Conservation (phyloP, 2,797 vertebrate genomes). For the Peromyscus eremicus region DNA sequence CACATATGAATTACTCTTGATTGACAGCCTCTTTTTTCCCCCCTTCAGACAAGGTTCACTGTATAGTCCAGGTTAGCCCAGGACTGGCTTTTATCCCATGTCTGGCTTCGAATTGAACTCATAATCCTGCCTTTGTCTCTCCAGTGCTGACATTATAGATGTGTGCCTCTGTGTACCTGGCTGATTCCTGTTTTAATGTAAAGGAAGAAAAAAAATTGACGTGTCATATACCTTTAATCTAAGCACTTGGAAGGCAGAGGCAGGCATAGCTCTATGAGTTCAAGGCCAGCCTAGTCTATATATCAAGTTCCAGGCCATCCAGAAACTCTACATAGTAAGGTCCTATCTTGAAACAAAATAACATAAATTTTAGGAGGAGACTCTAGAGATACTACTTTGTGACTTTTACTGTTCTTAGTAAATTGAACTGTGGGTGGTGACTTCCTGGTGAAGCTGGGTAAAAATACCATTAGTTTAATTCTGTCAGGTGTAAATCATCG, state of each 20-base stretch:
- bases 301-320: background rate
- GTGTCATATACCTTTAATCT: background rate
- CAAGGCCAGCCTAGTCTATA: background rate
- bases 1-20: background rate
- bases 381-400: background rate
- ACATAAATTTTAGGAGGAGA: background rate
- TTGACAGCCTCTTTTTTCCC: background rate
- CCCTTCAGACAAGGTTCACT: background rate
- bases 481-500: slow-evolving; percentile 83
- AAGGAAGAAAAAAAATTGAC: background rate
- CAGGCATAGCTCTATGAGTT: background rate
- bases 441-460: slow-evolving; percentile 65
- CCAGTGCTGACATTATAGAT: background rate
- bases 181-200: background rate
- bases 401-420: slow-evolving; percentile 59
- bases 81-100: background rate
- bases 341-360: background rate
- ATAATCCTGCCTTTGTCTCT: background rate
- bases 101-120: background rate
- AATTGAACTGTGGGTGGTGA: slow-evolving; percentile 66
- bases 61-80: background rate
- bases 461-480: slow-evolving; percentile 77
- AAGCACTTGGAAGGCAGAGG: background rate
- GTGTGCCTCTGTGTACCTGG: background rate
- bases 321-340: background rate